A percentile compares a stretch with the other conserved stretches of the same genome.
Conservation (phyloP, 2,797 vertebrate species). For the Clarias laeviceps region DNA sequence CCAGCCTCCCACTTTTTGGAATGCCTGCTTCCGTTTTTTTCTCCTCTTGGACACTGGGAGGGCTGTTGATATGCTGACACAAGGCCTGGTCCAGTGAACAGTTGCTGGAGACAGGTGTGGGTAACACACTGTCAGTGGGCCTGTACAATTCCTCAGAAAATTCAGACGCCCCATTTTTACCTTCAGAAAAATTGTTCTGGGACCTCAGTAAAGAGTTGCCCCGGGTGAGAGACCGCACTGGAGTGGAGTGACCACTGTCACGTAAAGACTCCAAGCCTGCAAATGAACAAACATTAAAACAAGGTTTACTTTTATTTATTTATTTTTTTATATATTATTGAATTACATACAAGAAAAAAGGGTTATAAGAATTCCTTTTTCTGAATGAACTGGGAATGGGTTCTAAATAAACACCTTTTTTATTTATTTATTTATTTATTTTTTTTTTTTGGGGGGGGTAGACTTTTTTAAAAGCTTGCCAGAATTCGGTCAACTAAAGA, state of each 20-base stretch:
- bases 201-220: constrained; percentile 79
- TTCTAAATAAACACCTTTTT: background rate
- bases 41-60: constrained; percentile 87
- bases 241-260: constrained; percentile 94
- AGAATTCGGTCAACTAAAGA: background rate
- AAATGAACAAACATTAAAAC: constrained; percentile 1
- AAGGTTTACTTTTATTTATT: background rate
- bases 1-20: constrained; percentile 58
- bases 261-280: constrained; percentile 91
- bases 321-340: background rate
- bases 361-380: background rate
- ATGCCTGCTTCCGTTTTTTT: constrained; percentile 74
- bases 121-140: constrained; percentile 90
- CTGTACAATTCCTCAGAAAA: constrained; percentile 92
- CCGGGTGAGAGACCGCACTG: constrained; percentile 85
- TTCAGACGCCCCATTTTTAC: constrained; percentile 80
- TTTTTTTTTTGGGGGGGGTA: background rate
- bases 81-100: constrained; percentile 80
- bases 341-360: background rate
- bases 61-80: constrained; percentile 82
- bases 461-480: background rate
- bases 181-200: constrained; percentile 72
- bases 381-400: background rate
- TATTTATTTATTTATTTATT: background rate
- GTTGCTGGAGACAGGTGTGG: constrained; percentile 88